phyloP scores from a whole-genome alignment of 37 sponge, comb jelly and placozoan genomes.

The Lycopodina hypogea region DNA sequence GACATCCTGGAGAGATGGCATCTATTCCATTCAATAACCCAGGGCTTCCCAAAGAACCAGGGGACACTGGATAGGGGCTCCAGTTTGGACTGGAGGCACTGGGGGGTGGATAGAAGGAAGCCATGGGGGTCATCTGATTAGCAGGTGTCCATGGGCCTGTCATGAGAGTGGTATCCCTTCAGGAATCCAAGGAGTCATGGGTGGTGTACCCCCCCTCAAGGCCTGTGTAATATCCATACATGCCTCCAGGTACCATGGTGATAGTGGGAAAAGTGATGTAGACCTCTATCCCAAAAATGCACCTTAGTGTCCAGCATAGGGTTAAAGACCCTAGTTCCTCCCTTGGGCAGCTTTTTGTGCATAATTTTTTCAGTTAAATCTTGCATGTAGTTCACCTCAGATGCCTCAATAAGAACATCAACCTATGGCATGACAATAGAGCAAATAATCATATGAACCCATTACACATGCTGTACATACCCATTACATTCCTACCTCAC shows the following conservation, averaged over 20 bases:
- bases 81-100: constrained; percentile 76
- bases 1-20: constrained; percentile 84
- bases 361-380: constrained; percentile 98
- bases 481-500: too few relatives aligned
- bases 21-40: constrained; percentile 12
- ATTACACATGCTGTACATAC: too few relatives aligned
- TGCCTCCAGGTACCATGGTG: constrained; percentile 65
- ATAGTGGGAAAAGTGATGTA: constrained; percentile 48
- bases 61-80: constrained; percentile 75
- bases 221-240: constrained; percentile 26
- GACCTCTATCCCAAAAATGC: constrained; percentile 94
- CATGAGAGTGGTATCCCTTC: constrained; percentile 62
- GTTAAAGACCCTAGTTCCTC: constrained; percentile 95
- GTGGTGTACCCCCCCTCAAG: constrained; percentile 55
- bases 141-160: constrained; percentile 78
- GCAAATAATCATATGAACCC: too few relatives aligned
- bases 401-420: constrained; percentile 97
- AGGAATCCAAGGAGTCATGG: constrained; percentile 89
- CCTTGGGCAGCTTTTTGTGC: constrained; percentile 86
- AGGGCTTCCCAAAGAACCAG: constrained; percentile 19
- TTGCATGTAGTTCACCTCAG: constrained; percentile 90
- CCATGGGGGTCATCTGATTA: constrained; percentile 82
- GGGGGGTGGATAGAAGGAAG: constrained; percentile 94
- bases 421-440: too few relatives aligned
- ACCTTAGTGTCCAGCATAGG: constrained; percentile 95